A percentile compares a stretch with the other conserved stretches of the same genome.
These are phyloP conservation scores for Pristionchus mayeri DNA, from an alignment of 2,888 invertebrate species.

Conservation along the genomic window DNA sequence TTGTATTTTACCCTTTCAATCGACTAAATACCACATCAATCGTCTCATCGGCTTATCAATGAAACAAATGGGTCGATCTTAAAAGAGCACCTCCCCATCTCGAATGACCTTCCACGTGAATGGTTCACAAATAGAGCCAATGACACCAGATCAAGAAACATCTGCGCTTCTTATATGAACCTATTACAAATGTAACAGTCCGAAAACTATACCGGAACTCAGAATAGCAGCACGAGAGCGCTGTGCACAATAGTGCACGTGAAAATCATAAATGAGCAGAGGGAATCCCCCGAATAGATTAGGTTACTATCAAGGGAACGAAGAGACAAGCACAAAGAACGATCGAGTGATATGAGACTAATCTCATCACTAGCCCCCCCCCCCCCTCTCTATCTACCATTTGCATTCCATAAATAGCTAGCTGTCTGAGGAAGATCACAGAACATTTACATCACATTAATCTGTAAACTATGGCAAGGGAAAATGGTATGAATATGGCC, in stretches of 20 bases:
- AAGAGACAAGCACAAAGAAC: constrained; percentile 18
- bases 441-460: neutral
- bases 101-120: neutral
- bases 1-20: neutral
- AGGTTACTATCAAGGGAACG: constrained; percentile 14
- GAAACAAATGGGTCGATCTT: neutral
- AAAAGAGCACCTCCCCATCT: neutral
- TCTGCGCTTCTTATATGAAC: no score
- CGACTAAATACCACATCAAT: neutral
- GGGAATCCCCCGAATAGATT: constrained; percentile 31
- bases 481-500: neutral
- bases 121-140: no score
- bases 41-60: neutral
- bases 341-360: neutral
- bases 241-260: neutral
- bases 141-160: no score
- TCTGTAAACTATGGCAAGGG: neutral
- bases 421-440: neutral
- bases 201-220: neutral
- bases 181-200: neutral
- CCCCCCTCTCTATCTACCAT: neutral
- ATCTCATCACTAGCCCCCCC: neutral
- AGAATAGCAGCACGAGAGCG: neutral
- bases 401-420: constrained; percentile 10
- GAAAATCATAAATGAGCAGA: neutral